These are phyloP conservation scores for Euzetes globulus DNA, from an alignment of 2,888 invertebrate genomes.

Conservation along the genomic window DNA sequence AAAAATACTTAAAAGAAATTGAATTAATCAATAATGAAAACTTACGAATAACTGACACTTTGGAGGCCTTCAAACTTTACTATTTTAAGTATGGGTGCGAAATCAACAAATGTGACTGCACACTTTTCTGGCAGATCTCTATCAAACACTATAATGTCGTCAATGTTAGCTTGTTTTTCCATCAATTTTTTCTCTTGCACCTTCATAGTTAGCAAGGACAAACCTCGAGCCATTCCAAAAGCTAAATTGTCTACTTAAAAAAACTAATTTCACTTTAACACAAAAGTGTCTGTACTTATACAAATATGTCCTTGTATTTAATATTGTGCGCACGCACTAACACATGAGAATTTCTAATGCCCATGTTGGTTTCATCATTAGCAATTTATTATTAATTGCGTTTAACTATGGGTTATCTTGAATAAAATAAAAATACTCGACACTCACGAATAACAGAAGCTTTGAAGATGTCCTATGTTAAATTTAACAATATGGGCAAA, in stretches of 20 bases:
- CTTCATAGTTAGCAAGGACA: too few species aligned
- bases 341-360: too few species aligned
- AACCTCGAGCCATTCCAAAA: too few species aligned
- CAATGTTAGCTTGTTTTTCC: neutral
- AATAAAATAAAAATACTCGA: too few species aligned
- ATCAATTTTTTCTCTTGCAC: neutral
- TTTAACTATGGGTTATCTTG: too few species aligned
- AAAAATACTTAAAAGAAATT: neutral
- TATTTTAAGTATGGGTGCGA: neutral
- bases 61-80: neutral
- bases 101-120: neutral
- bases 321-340: too few species aligned
- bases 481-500: slow-evolving; percentile 19
- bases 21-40: neutral
- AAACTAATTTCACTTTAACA: too few species aligned
- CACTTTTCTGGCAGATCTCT: neutral
- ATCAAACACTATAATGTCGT: neutral
- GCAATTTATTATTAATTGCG: too few species aligned
- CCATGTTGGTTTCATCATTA: too few species aligned
- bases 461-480: neutral
- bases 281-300: too few species aligned
- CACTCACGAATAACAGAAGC: slow-evolving; percentile 27
- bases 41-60: neutral
- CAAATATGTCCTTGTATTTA: too few species aligned
- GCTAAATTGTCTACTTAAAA: too few species aligned